phyloP scores from a whole-genome alignment of 1,140 invertebrate genomes.

The Sinella curviseta region DNA sequence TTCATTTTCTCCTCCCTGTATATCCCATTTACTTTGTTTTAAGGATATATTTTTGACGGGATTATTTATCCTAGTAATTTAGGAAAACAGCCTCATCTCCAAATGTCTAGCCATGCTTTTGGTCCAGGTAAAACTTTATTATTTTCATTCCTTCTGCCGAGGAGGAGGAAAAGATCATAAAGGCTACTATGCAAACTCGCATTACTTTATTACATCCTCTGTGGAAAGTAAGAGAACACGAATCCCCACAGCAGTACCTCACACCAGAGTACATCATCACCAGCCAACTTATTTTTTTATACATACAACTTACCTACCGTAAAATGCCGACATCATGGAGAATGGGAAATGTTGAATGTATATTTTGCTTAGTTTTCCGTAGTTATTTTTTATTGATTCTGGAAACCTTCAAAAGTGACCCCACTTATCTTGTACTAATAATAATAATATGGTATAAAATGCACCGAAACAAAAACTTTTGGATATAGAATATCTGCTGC shows the following conservation, averaged over 20 bases:
- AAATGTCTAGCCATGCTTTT: neutral
- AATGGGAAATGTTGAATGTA: too few species aligned
- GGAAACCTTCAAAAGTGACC: neutral
- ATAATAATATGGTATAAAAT: neutral
- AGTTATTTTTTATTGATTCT: constrained; percentile 1
- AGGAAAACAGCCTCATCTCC: neutral
- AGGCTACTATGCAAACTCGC: too few species aligned
- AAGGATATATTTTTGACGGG: constrained; percentile 1
- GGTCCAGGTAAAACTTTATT: neutral
- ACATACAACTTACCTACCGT: neutral
- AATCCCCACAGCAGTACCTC: neutral
- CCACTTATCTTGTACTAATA: neutral
- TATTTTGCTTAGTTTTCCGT: neutral
- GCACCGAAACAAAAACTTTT: neutral
- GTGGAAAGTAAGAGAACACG: neutral
- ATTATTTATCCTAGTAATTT: constrained; percentile 42
- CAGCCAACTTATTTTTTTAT: neutral
- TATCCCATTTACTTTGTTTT: constrained; percentile 21
- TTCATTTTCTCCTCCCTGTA: constrained; percentile 33
- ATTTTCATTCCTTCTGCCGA: neutral
- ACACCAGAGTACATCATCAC: neutral
- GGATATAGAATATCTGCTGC: too few species aligned
- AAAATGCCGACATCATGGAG: too few species aligned
- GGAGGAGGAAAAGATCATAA: too few species aligned
- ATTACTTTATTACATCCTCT: neutral